These are phyloP conservation scores for Cetonia aurata DNA, from an alignment of 2,888 invertebrate genomes.

Conservation along the genomic window DNA sequence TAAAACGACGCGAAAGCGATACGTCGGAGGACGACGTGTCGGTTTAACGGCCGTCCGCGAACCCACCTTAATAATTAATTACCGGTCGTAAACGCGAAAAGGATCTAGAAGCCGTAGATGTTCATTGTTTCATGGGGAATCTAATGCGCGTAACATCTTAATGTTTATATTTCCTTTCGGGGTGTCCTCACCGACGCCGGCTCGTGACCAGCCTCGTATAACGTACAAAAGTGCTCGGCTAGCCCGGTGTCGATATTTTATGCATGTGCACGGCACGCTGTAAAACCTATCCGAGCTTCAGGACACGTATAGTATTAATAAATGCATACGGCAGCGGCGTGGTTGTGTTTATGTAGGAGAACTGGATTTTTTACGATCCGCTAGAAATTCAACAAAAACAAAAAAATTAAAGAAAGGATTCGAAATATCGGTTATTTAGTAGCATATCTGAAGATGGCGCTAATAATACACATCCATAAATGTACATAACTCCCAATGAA, in stretches of 20 bases:
- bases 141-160: conserved; percentile 38
- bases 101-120: conserved; percentile 30
- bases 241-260: conserved; percentile 19
- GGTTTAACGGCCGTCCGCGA: conserved; percentile 41
- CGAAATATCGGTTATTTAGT: too few species aligned
- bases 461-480: too few species aligned
- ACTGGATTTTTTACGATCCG: too few species aligned
- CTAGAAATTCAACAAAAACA: too few species aligned
- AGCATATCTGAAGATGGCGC: too few species aligned
- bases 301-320: conserved; percentile 23
- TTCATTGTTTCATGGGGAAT: conserved; percentile 39
- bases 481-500: too few species aligned
- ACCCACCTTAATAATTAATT: conserved; percentile 44
- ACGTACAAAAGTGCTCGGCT: conserved; percentile 16
- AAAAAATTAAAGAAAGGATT: too few species aligned
- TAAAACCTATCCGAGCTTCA: conserved; percentile 16
- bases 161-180: conserved; percentile 37
- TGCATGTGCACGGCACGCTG: conserved; percentile 9
- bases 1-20: conserved; percentile 14
- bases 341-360: too few species aligned
- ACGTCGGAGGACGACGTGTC: conserved; percentile 35
- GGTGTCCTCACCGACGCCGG: conserved; percentile 1
- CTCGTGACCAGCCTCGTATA: conserved; percentile 6
- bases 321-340: not conserved
- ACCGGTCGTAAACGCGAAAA: conserved; percentile 36